phyloP scores from a whole-genome alignment of 2,113 vertebrate species.

The Puffinus mauretanicus region DNA sequence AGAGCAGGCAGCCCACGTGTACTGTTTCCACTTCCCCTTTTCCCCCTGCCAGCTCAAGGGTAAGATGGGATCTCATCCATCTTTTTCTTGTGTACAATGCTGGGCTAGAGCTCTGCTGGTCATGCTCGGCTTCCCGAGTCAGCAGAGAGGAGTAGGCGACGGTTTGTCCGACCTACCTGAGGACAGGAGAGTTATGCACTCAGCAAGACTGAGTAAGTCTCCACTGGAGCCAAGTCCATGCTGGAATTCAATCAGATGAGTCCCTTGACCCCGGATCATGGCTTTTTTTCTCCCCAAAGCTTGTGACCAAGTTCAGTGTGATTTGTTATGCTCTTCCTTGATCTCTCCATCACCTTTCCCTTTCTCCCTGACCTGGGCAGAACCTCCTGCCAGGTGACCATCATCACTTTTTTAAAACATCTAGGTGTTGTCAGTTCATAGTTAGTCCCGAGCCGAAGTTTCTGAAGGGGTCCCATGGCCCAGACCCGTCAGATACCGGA shows the following conservation, averaged over 20 bases:
- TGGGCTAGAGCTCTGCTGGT: background rate
- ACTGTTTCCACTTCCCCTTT: background rate
- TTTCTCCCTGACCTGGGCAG: background rate
- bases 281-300: background rate
- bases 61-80: background rate
- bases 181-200: background rate
- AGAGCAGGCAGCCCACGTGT: fast-evolving
- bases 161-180: background rate
- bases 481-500: background rate
- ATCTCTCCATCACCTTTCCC: background rate
- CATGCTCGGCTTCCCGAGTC: fast-evolving
- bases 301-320: background rate
- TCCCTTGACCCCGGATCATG: background rate
- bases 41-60: background rate
- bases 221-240: background rate
- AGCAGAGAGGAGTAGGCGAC: background rate
- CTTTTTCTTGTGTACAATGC: background rate
- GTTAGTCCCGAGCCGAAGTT: background rate
- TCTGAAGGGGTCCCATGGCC: background rate
- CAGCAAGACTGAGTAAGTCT: background rate
- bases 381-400: background rate
- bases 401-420: background rate
- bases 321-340: background rate
- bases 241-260: background rate
- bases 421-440: background rate